Conservation (phyloP, 2,888 invertebrate species). For the Phania funesta region DNA sequence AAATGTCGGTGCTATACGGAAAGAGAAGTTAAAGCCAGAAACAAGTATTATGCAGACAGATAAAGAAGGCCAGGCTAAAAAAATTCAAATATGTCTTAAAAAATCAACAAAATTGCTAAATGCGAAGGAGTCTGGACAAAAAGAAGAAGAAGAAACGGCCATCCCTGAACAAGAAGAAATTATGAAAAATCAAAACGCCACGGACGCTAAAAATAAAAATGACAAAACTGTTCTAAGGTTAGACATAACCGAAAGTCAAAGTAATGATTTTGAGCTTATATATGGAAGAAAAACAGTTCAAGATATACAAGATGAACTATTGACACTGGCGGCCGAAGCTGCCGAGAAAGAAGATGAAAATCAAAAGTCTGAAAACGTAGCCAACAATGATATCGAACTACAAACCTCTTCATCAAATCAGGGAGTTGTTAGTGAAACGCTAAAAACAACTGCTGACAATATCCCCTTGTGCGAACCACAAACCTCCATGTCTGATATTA, state of each 20-base stretch:
- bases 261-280: slow-evolving; percentile 27
- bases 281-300: slow-evolving; percentile 1
- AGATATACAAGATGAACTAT: slow-evolving; percentile 61
- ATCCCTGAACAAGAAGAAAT: neutral
- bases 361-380: neutral
- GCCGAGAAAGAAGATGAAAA: slow-evolving; percentile 50
- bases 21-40: neutral
- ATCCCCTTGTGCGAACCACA: neutral
- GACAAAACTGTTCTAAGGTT: neutral
- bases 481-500: slow-evolving; percentile 46
- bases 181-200: neutral
- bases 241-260: neutral
- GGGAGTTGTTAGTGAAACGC: neutral
- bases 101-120: neutral
- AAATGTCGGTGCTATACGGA: neutral
- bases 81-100: neutral
- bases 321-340: slow-evolving; percentile 57
- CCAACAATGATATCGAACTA: neutral
- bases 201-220: neutral
- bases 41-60: neutral
- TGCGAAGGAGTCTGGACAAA: neutral
- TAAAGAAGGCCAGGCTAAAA: neutral
- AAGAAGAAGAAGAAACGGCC: neutral
- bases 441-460: neutral
- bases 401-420: neutral